These are phyloP conservation scores for Ylistrum balloti DNA, from an alignment of 1,140 invertebrate species.

Conservation along the genomic window DNA sequence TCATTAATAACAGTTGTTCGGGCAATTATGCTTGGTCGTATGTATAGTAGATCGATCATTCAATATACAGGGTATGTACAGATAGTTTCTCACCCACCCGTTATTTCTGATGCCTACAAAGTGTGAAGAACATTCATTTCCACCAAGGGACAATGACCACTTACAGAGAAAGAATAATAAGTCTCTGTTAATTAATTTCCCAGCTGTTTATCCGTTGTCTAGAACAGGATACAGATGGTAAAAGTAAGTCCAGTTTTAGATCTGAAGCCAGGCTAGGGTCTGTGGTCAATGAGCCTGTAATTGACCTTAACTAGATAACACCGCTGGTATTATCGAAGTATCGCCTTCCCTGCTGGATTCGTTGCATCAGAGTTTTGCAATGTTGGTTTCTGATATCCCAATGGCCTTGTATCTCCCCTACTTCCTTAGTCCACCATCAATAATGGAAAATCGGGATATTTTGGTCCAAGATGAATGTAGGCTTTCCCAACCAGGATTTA, in stretches of 20 bases:
- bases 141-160: not conserved
- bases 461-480: not conserved
- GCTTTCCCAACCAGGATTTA: not conserved
- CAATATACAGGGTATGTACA: not conserved
- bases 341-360: not conserved
- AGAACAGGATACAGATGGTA: not conserved
- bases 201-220: not conserved
- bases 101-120: not conserved
- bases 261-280: not conserved
- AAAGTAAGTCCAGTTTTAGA: not conserved
- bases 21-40: slow-evolving; percentile 37
- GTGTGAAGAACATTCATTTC: not conserved
- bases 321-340: not conserved
- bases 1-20: slow-evolving; percentile 30
- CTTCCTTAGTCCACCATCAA: not conserved
- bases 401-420: slow-evolving; percentile 22
- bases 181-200: not conserved
- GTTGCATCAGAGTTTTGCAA: not conserved
- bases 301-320: not conserved
- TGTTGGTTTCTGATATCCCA: not conserved
- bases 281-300: not conserved
- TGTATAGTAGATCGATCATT: not conserved
- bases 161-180: not conserved
- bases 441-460: not conserved
- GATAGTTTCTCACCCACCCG: slow-evolving; percentile 16